These are phyloP conservation scores for Sepiola atlantica DNA, from an alignment of 2,888 invertebrate species.

Conservation along the genomic window DNA sequence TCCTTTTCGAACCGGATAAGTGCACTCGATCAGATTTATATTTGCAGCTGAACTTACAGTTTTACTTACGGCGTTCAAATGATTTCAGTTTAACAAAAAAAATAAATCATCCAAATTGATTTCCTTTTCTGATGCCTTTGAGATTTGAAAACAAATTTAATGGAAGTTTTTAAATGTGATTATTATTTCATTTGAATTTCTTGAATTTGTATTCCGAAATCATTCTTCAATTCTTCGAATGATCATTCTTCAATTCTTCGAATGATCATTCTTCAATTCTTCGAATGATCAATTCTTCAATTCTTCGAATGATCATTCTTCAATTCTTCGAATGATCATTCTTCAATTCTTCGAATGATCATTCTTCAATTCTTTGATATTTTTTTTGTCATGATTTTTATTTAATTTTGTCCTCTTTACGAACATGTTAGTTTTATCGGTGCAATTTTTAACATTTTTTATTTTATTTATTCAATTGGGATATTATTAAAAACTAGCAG, in stretches of 20 bases:
- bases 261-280: too few relatives aligned
- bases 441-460: too few relatives aligned
- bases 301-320: too few relatives aligned
- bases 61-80: neutral
- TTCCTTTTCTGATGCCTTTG: neutral
- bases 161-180: neutral
- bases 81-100: neutral
- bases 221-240: too few relatives aligned
- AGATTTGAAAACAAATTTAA: neutral
- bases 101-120: neutral
- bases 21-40: neutral
- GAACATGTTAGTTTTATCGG: neutral
- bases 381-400: neutral
- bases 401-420: neutral
- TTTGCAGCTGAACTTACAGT: neutral
- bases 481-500: too few relatives aligned
- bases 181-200: neutral
- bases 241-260: too few relatives aligned
- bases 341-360: too few relatives aligned
- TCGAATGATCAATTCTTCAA: too few relatives aligned
- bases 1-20: neutral
- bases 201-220: too few relatives aligned
- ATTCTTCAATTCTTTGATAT: too few relatives aligned
- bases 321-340: too few relatives aligned
- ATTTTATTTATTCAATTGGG: too few relatives aligned